Percentiles rank a stretch among this genome's conserved stretches.
phyloP scores from a whole-genome alignment of 2,888 invertebrate genomes.

The Amiota mariae region DNA sequence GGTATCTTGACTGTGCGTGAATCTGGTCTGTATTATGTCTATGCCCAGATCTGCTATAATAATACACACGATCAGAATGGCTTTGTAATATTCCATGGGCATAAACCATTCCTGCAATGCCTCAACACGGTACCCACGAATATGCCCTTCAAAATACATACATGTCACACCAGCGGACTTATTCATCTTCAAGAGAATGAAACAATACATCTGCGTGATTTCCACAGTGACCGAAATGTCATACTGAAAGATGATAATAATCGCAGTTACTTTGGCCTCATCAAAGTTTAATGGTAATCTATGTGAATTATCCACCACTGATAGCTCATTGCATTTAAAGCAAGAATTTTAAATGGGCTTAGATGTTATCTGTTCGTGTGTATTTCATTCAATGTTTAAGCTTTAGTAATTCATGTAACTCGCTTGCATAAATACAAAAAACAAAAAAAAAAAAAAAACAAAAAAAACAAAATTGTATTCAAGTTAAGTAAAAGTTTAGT shows the following conservation, averaged over 20 bases:
- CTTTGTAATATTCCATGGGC: constrained; percentile 81
- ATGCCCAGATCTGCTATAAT: constrained; percentile 86
- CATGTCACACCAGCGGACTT: constrained; percentile 83
- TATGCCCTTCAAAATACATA: constrained; percentile 78
- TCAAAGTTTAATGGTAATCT: constrained; percentile 74
- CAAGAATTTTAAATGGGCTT: too few relatives aligned
- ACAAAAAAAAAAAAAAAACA: too few relatives aligned
- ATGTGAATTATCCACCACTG: too few relatives aligned
- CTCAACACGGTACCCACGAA: constrained; percentile 79
- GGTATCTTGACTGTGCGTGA: constrained; percentile 82
- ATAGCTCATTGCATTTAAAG: not conserved
- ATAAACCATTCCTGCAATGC: constrained; percentile 82
- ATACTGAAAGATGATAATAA: constrained; percentile 78
- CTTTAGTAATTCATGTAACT: constrained; percentile 16
- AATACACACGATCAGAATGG: constrained; percentile 85
- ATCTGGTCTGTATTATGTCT: constrained; percentile 83
- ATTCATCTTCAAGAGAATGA: constrained; percentile 80
- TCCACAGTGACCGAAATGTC: constrained; percentile 72
- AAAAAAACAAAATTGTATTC: too few relatives aligned
- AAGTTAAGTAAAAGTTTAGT: too few relatives aligned
- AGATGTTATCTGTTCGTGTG: not conserved
- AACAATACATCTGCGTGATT: constrained; percentile 80
- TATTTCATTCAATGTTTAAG: not conserved
- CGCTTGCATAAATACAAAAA: not conserved
- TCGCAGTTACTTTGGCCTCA: constrained; percentile 88